Evolutionary conservation across 92 coral and sea anemone genomes (phyloP).

Genomic region (Metridium senile): DNA sequence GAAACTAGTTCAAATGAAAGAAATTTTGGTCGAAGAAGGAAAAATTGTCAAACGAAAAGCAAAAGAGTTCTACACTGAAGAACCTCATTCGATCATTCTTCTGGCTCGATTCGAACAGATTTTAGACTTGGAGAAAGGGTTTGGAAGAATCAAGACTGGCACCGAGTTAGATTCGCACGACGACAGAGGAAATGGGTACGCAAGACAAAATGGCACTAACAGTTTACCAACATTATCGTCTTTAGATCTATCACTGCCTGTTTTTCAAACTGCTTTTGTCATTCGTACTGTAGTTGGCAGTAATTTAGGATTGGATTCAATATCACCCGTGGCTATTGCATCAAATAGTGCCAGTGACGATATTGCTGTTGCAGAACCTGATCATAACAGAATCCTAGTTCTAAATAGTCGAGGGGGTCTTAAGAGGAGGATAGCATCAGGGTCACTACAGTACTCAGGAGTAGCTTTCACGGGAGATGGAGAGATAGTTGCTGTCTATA

Average conservation of each 20-base stretch:
- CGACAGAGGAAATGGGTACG: not conserved
- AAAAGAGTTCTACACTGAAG: slow-evolving; percentile 37
- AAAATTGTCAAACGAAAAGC: slow-evolving; percentile 29
- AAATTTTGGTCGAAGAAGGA: slow-evolving; percentile 17
- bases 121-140: slow-evolving; percentile 10
- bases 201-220: not conserved
- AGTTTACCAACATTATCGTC: slow-evolving; percentile 28
- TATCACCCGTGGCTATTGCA: slow-evolving; percentile 59
- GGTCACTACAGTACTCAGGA: slow-evolving; percentile 41
- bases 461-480: slow-evolving; percentile 46
- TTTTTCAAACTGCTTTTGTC: slow-evolving; percentile 53
- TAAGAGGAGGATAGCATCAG: slow-evolving; percentile 39
- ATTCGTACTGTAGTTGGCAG: slow-evolving; percentile 44
- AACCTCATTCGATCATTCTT: slow-evolving; percentile 37
- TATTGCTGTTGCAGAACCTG: slow-evolving; percentile 66
- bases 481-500: slow-evolving; percentile 32
- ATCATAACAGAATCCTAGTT: slow-evolving; percentile 47
- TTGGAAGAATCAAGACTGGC: slow-evolving; percentile 45
- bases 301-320: slow-evolving; percentile 47
- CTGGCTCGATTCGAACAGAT: slow-evolving; percentile 38
- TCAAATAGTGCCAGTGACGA: slow-evolving; percentile 28
- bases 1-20: slow-evolving; percentile 26
- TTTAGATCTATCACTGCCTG: slow-evolving; percentile 46
- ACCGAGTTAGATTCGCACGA: slow-evolving; percentile 30
- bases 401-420: slow-evolving; percentile 49